phyloP scores from a whole-genome alignment of 2,797 vertebrate genomes.

The Telmatherina bonti region DNA sequence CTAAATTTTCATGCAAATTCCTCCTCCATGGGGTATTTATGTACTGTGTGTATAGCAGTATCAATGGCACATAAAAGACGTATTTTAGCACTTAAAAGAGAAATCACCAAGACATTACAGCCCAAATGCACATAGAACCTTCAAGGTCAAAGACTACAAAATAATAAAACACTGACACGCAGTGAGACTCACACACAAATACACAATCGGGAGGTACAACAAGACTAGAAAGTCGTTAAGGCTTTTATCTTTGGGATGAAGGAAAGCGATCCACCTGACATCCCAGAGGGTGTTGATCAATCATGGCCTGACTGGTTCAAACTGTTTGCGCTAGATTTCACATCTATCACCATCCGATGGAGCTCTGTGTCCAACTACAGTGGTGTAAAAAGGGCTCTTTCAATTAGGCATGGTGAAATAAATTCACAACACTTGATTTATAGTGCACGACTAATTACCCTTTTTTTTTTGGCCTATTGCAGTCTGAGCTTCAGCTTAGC shows the following conservation, averaged over 20 bases:
- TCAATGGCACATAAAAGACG: slow-evolving; percentile 77
- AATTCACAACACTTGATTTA: slow-evolving; percentile 96
- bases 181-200: slow-evolving; percentile 64
- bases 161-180: slow-evolving; percentile 74
- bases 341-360: slow-evolving; percentile 93
- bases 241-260: slow-evolving; percentile 86
- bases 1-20: slow-evolving; percentile 84
- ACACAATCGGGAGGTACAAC: slow-evolving; percentile 76
- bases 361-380: slow-evolving; percentile 87
- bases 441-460: slow-evolving; percentile 95
- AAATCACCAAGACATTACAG: slow-evolving; percentile 77
- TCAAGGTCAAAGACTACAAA: slow-evolving; percentile 81
- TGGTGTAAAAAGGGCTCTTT: slow-evolving; percentile 90
- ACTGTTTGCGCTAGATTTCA: slow-evolving; percentile 93
- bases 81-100: slow-evolving; percentile 77
- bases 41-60: slow-evolving; percentile 73
- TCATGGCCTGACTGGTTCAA: slow-evolving; percentile 96
- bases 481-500: slow-evolving; percentile 89
- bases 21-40: slow-evolving; percentile 74
- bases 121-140: slow-evolving; percentile 74
- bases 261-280: slow-evolving; percentile 87
- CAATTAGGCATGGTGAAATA: slow-evolving; percentile 95
- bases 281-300: slow-evolving; percentile 95
- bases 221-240: slow-evolving; percentile 81
- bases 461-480: slow-evolving; percentile 86